These are phyloP conservation scores for Spea multiplicata DNA, from an alignment of 2,113 vertebrate genomes.

Conservation along the genomic window DNA sequence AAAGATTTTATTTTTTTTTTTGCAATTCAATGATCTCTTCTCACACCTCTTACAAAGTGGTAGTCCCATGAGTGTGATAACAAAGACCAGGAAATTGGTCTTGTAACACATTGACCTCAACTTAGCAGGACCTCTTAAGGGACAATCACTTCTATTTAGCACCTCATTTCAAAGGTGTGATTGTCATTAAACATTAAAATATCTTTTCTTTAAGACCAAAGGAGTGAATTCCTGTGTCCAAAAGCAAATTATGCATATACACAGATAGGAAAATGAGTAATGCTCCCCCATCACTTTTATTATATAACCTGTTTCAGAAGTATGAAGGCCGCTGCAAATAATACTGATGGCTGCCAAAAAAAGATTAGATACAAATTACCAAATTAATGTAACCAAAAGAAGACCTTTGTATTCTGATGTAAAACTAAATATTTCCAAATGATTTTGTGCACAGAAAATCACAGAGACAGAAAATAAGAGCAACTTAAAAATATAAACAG, in stretches of 20 bases:
- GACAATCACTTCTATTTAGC: conserved; percentile 33
- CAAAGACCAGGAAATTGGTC: conserved; percentile 29
- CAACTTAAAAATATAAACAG: no score
- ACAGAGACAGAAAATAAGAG: no score
- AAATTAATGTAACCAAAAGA: no score
- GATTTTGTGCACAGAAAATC: no score
- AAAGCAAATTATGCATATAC: background rate
- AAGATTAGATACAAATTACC: no score
- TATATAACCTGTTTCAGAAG: no score
- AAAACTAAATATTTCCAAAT: no score
- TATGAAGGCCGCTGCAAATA: no score
- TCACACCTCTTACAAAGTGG: background rate
- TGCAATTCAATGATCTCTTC: background rate
- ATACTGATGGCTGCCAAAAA: no score
- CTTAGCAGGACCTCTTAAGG: conserved; percentile 5
- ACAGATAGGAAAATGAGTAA: no score
- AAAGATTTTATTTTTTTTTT: conserved; percentile 7
- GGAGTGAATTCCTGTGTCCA: background rate
- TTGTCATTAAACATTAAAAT: conserved; percentile 9
- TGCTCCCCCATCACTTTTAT: no score
- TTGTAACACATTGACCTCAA: conserved; percentile 22
- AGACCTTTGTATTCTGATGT: no score
- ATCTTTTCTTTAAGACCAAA: background rate
- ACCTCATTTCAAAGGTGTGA: conserved; percentile 17
- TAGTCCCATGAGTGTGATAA: conserved; percentile 9